phyloP scores from a whole-genome alignment of 2,888 invertebrate genomes.

The Macaria notata region DNA sequence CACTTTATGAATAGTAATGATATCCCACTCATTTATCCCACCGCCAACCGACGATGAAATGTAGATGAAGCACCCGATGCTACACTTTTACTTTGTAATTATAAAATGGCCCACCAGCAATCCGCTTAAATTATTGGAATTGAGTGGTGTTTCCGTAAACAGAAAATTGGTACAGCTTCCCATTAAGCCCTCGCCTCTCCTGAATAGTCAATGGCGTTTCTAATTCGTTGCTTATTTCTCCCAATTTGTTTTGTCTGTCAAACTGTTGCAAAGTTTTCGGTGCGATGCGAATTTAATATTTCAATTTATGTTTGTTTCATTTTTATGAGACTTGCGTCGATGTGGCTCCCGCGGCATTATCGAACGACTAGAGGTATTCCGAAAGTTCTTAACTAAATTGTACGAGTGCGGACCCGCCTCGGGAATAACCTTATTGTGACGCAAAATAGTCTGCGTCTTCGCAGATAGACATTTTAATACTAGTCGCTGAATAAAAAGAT shows the following conservation, averaged over 20 bases:
- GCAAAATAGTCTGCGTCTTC: conserved; percentile 46
- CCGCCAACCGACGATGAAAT: conserved; percentile 62
- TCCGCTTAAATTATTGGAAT: conserved; percentile 40
- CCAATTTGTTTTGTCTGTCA: conserved; percentile 22
- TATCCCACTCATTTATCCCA: conserved; percentile 63
- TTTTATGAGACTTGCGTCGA: conserved; percentile 17
- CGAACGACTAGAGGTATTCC: conserved; percentile 44
- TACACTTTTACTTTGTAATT: conserved; percentile 59
- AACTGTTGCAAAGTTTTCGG: conserved; percentile 24
- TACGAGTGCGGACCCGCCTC: conserved; percentile 43
- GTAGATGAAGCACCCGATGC: conserved; percentile 64
- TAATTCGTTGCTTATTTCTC: conserved; percentile 21
- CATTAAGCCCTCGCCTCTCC: conserved; percentile 8
- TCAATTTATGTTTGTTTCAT: conserved; percentile 24
- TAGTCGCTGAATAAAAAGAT: conserved; percentile 44
- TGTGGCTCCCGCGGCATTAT: conserved; percentile 29
- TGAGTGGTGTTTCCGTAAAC: conserved; percentile 24
- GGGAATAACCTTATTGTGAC: conserved; percentile 58
- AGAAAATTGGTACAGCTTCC: conserved; percentile 21
- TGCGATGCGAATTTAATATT: conserved; percentile 19
- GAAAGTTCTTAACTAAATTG: conserved; percentile 57
- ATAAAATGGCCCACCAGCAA: conserved; percentile 47
- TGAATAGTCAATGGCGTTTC: conserved; percentile 22
- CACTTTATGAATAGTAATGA: conserved; percentile 73
- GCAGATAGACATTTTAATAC: conserved; percentile 44